Evolutionary conservation across 2,888 invertebrate species (phyloP).

Genomic region (Zelleria hepariella): DNA sequence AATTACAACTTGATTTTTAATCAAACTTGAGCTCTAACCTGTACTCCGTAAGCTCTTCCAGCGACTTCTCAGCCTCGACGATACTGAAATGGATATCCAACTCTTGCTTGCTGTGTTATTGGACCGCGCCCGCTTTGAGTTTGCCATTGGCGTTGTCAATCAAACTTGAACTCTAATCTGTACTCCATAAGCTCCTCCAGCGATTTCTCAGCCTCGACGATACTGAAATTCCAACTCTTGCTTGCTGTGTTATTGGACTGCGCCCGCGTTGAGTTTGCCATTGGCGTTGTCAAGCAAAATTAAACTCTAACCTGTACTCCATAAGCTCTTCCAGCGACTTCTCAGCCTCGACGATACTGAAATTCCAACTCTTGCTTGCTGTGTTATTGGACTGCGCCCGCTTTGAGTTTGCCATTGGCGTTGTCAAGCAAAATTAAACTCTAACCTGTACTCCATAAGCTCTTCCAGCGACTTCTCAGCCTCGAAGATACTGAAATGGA

Average conservation of each 20-base stretch:
- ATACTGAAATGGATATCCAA: conserved; percentile 80
- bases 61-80: conserved; percentile 82
- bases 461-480: conserved; percentile 83
- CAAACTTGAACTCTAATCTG: conserved; percentile 65
- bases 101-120: conserved; percentile 81
- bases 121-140: conserved; percentile 66
- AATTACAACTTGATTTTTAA: too few species aligned
- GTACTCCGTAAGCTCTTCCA: conserved; percentile 83
- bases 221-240: conserved; percentile 85
- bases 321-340: conserved; percentile 81
- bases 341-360: conserved; percentile 84
- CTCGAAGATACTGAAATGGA: conserved; percentile 81
- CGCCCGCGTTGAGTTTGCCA: conserved; percentile 62
- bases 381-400: conserved; percentile 72
- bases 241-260: conserved; percentile 75
- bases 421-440: conserved; percentile 14
- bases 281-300: conserved; percentile 34
- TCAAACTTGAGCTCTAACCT: conserved; percentile 64
- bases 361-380: conserved; percentile 84
- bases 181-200: conserved; percentile 83
- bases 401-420: conserved; percentile 61
- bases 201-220: conserved; percentile 83
- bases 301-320: conserved; percentile 79
- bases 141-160: conserved; percentile 45
- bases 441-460: conserved; percentile 80